Evolutionary conservation across 2,113 vertebrate genomes (phyloP).

Genomic region (Xerus inauris): DNA sequence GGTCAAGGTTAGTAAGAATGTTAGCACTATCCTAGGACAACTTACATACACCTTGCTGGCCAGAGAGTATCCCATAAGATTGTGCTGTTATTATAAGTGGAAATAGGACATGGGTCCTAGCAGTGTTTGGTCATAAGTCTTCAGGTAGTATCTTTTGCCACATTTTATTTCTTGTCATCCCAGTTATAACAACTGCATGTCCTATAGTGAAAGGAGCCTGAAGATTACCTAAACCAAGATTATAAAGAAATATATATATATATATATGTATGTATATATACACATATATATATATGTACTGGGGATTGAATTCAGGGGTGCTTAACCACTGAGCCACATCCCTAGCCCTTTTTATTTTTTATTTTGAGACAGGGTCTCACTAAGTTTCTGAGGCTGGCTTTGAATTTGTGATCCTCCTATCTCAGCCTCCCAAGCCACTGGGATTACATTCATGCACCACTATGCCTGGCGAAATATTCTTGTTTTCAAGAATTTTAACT

Average conservation of each 20-base stretch:
- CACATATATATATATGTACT: too few relatives aligned
- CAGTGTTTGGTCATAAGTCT: neutral
- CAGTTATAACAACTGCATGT: neutral
- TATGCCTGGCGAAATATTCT: neutral
- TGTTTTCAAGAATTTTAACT: slow-evolving; percentile 31
- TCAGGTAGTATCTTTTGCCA: neutral
- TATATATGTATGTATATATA: too few relatives aligned
- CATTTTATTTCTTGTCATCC: neutral
- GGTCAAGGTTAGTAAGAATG: neutral
- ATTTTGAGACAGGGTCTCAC: too few relatives aligned
- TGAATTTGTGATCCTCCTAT: too few relatives aligned
- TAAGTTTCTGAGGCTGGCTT: too few relatives aligned
- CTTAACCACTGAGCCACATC: too few relatives aligned
- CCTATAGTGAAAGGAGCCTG: neutral
- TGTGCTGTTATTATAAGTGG: neutral
- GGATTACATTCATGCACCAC: too few relatives aligned
- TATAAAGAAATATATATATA: neutral
- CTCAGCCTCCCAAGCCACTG: too few relatives aligned
- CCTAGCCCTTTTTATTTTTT: too few relatives aligned
- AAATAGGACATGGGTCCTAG: neutral
- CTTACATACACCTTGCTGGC: neutral
- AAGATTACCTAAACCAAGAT: neutral
- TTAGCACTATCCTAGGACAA: neutral
- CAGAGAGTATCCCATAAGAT: neutral
- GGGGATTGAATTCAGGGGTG: too few relatives aligned